Conservation (phyloP, 1,140 invertebrate genomes). For the Drosophila tsacasi region DNA sequence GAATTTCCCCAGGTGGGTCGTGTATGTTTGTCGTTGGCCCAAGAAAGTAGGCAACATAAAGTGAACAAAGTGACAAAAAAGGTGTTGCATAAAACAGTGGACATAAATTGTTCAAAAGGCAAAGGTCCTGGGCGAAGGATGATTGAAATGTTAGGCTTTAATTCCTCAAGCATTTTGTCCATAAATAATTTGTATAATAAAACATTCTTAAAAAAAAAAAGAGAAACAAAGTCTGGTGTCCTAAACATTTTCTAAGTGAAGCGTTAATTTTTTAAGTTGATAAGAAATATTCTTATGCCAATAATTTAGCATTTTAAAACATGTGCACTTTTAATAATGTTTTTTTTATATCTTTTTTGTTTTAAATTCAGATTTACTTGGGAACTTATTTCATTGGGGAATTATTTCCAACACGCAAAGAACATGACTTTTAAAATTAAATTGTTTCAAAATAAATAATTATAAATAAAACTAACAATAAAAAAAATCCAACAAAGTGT, state of each 20-base stretch:
- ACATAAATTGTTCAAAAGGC: constrained; percentile 1
- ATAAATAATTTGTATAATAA: not conserved
- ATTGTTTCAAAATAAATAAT: not conserved
- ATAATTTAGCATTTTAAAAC: not conserved
- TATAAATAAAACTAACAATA: no score
- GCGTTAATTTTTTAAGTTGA: not conserved
- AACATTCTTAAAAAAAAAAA: not conserved
- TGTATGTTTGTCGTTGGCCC: constrained; percentile 8
- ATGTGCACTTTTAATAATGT: no score
- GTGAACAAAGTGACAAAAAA: constrained; percentile 23
- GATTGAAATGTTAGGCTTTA: constrained; percentile 1
- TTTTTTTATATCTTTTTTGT: no score
- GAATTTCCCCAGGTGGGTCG: constrained; percentile 15
- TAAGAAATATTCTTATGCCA: not conserved
- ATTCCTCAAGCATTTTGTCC: not conserved
- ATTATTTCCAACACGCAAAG: no score
- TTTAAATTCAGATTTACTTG: no score
- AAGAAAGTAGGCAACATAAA: constrained; percentile 48
- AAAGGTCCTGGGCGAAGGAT: constrained; percentile 1
- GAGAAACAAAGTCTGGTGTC: no score
- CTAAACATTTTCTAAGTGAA: not conserved
- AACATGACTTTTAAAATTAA: not conserved
- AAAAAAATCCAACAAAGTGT: not conserved
- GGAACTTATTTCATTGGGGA: no score
- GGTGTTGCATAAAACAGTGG: constrained; percentile 9